Percentiles rank a stretch among this genome's conserved stretches.
These are phyloP conservation scores for Harpegnathos saltator DNA, from an alignment of 1,140 invertebrate species.

Conservation along the genomic window DNA sequence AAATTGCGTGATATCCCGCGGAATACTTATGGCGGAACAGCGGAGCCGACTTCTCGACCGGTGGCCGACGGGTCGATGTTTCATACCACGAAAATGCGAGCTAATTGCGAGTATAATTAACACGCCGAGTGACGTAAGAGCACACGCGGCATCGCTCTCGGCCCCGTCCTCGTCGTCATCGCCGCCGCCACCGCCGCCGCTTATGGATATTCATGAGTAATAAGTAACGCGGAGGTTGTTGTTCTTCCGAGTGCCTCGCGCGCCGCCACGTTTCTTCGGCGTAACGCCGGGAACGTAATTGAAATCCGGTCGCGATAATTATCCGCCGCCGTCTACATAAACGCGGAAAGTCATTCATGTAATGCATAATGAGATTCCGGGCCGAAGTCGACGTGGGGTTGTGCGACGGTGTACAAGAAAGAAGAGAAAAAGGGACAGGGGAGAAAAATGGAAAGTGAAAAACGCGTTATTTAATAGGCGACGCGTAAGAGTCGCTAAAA, in stretches of 20 bases:
- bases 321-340: constrained; percentile 33
- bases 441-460: no score
- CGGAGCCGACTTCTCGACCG: no score
- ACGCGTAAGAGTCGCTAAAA: no score
- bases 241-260: constrained; percentile 7
- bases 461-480: no score
- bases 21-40: no score
- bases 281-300: constrained; percentile 48
- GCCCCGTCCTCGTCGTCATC: no score
- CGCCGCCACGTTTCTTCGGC: constrained; percentile 10
- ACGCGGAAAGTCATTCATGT: constrained; percentile 32
- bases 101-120: constrained; percentile 69
- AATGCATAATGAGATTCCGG: constrained; percentile 6
- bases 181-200: constrained; percentile 14
- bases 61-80: neutral
- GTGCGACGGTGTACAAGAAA: neutral
- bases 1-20: constrained; percentile 18
- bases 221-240: constrained; percentile 61
- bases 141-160: constrained; percentile 5
- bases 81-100: constrained; percentile 38
- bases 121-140: constrained; percentile 55
- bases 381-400: neutral
- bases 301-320: constrained; percentile 61
- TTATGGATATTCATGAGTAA: constrained; percentile 73
- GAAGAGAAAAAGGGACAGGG: no score